Conservation (phyloP, 2,797 vertebrate species). For the Arnoldichthys spilopterus region DNA sequence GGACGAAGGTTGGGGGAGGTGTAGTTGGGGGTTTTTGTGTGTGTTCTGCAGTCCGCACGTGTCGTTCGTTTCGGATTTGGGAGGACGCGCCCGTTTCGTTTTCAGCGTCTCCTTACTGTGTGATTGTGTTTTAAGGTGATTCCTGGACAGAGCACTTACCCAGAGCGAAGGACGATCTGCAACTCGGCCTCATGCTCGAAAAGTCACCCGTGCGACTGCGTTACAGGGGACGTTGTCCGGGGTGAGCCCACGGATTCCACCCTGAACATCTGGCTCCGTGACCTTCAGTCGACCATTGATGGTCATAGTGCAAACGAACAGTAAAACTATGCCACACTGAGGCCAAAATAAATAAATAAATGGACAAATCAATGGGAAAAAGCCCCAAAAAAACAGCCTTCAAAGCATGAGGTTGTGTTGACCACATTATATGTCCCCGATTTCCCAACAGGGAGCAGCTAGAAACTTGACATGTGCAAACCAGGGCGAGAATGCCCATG, state of each 20-base stretch:
- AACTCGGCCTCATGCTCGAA: slow-evolving; percentile 47
- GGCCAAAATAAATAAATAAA: too few species aligned
- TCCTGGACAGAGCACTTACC: slow-evolving; percentile 26
- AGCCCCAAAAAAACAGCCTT: slow-evolving; percentile 62
- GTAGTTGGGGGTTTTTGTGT: slow-evolving; percentile 66
- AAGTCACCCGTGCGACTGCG: slow-evolving; percentile 3
- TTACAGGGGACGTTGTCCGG: slow-evolving; percentile 1
- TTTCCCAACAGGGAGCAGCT: slow-evolving; percentile 52
- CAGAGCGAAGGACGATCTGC: slow-evolving; percentile 38
- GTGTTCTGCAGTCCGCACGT: slow-evolving; percentile 77
- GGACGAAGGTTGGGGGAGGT: slow-evolving; percentile 63
- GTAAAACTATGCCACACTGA: too few species aligned
- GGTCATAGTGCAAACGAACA: too few species aligned
- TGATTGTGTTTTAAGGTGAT: neutral
- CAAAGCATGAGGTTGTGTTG: slow-evolving; percentile 73
- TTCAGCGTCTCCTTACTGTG: too few species aligned
- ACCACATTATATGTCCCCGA: slow-evolving; percentile 60
- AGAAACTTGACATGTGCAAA: slow-evolving; percentile 72
- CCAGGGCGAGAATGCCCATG: slow-evolving; percentile 74
- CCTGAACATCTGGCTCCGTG: neutral
- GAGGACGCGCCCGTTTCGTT: too few species aligned
- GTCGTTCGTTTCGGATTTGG: slow-evolving; percentile 48
- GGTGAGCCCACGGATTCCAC: neutral
- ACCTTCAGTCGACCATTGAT: neutral
- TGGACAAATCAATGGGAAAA: too few species aligned